Base-by-base conservation (phyloP, 2,797 vertebrate species). In the Diceros bicornis region DNA sequence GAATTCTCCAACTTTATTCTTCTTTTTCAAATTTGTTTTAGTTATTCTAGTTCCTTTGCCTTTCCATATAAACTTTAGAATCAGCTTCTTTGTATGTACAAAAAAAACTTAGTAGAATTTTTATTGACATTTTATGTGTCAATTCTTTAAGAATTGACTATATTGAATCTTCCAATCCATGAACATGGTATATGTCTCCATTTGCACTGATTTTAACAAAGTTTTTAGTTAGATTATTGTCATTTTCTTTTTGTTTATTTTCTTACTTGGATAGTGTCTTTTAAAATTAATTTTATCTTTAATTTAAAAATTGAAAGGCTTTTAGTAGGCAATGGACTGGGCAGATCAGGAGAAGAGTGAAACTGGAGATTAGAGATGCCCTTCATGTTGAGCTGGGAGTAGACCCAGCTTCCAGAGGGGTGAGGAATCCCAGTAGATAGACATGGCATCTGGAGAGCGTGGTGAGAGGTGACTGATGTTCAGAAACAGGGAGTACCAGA, bases 21-120 rank as follows among this genome's bases (percentile, higher is more conserved):
- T 75, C 6, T 85, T 86, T 94, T 96, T 50, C 29, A 90, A 50
- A 50, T 92, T 96, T 52, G 32, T 71, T 81, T 88, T 79, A 4
- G 6, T 72, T 91, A 75, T 88, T 93, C 11, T 79, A 77, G 16
- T 50, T 66, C 7, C 10, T 79, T 96, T 57, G 25, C 6, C 14
- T 87, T 94, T 71, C 32, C 4, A 61, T 52, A 69, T 50, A 94
- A 89, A 85, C 1, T 52, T 90, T 94, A 75, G 18, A 86, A 91
- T 66, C 57, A 85, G 2, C 18, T 91, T 91, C 8, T 91, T 27
- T 41, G 32, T 68, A n/a, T 78, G 47, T 79, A 74, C 3, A 86
- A 66, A 29, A 95, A 37, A 78, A 37, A 6, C 13, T 64, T 94
- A 3, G 44, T 86, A 50, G 0, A 12, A 62, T 92, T 92, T 94